phyloP scores from a whole-genome alignment of 2,113 vertebrate species.

The Oriolus oriolus region DNA sequence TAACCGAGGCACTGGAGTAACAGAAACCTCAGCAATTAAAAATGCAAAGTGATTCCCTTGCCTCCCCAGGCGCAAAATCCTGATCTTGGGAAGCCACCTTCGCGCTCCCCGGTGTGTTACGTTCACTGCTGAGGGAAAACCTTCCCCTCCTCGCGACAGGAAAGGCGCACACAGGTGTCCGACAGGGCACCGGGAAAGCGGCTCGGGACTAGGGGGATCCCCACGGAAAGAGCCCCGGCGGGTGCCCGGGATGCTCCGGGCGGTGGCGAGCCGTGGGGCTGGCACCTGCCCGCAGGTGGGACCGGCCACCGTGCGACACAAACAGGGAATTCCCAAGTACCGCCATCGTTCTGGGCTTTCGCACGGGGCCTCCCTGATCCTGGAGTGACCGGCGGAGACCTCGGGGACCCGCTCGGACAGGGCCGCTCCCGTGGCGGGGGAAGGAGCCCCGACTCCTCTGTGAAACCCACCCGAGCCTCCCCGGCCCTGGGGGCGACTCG shows the following conservation, averaged over 20 bases:
- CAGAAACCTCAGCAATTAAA: neutral
- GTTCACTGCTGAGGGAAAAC: accelerated
- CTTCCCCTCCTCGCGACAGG: neutral
- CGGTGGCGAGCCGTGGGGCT: neutral
- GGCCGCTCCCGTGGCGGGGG: neutral
- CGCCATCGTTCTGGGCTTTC: accelerated
- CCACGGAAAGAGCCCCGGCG: accelerated
- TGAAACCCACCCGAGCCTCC: neutral
- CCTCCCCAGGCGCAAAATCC: neutral
- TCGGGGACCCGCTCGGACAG: neutral
- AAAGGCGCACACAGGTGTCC: neutral
- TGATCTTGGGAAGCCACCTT: neutral
- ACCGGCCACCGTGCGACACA: neutral
- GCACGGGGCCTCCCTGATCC: neutral
- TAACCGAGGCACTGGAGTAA: neutral
- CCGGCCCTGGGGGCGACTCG: neutral
- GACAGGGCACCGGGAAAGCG: neutral
- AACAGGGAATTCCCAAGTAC: neutral
- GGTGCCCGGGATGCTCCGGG: neutral
- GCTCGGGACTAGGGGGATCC: neutral
- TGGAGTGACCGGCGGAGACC: neutral
- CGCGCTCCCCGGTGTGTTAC: accelerated
- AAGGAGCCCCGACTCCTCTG: neutral
- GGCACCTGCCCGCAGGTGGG: neutral
- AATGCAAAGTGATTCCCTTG: neutral